phyloP scores from a whole-genome alignment of 2,113 vertebrate species.

The Emydocephalus ijimae region DNA sequence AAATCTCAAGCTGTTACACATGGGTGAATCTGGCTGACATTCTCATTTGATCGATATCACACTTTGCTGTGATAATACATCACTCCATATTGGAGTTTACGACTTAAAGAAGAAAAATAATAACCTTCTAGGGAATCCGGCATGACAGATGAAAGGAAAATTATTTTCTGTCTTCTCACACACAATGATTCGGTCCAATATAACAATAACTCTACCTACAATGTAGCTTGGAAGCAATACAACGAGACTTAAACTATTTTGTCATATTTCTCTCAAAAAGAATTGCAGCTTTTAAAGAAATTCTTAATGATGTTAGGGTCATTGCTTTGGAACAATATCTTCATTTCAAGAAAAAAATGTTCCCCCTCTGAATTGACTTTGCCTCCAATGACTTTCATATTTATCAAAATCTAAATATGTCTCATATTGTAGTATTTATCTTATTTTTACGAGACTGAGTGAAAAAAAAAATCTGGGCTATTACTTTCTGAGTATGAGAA shows the following conservation, averaged over 20 bases:
- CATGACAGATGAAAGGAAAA: neutral
- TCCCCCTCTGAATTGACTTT: neutral
- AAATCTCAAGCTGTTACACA: slow-evolving; percentile 9
- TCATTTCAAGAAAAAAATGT: neutral
- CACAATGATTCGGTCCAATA: neutral
- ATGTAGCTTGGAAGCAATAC: neutral
- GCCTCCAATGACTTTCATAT: neutral
- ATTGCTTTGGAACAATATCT: neutral
- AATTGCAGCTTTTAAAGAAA: neutral
- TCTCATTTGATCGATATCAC: neutral
- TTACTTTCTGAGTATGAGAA: neutral
- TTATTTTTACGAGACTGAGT: neutral
- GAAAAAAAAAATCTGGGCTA: neutral
- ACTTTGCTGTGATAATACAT: neutral
- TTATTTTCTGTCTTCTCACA: neutral
- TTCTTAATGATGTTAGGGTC: neutral
- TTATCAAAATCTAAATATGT: neutral
- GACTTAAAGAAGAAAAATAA: neutral
- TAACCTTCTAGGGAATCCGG: neutral
- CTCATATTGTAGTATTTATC: neutral
- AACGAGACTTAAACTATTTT: neutral
- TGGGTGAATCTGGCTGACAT: neutral
- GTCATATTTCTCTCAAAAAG: neutral
- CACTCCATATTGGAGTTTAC: neutral
- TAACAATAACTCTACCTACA: neutral